Evolutionary conservation across 2,797 vertebrate genomes (phyloP).

Genomic region (Sitta carolinensis): DNA sequence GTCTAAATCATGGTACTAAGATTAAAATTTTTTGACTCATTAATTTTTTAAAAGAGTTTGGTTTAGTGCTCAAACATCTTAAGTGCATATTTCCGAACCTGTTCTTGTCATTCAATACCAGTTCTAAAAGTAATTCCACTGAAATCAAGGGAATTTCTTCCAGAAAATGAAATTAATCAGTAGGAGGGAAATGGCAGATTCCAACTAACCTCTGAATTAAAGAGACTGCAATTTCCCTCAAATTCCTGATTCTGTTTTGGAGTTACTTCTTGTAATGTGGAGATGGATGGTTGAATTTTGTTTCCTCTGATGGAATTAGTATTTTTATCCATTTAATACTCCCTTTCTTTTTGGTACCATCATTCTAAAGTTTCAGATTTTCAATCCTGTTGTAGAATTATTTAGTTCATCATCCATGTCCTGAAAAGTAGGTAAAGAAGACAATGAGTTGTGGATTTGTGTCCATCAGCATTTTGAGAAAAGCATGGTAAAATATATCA

Average conservation of each 20-base stretch:
- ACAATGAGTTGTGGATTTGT: background rate
- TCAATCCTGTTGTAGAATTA: background rate
- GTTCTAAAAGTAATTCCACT: background rate
- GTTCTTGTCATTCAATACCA: background rate
- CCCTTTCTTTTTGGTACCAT: background rate
- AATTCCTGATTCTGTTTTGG: background rate
- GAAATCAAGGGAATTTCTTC: background rate
- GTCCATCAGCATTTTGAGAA: background rate
- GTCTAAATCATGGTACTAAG: background rate
- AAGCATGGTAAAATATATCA: background rate
- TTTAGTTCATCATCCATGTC: background rate
- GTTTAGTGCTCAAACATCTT: background rate
- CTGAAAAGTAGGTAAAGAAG: background rate
- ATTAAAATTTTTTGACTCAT: background rate
- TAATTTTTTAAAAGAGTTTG: background rate
- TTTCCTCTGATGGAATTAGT: background rate
- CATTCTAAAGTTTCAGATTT: background rate
- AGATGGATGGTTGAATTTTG: background rate
- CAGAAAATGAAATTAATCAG: background rate
- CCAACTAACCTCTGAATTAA: background rate
- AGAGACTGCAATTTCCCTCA: background rate
- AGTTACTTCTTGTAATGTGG: background rate
- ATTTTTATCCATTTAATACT: constrained; percentile 32
- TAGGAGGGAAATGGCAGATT: background rate
- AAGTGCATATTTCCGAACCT: background rate